Base-by-base conservation (phyloP, 1,140 invertebrate species). In the Trachelipus rathkii region DNA sequence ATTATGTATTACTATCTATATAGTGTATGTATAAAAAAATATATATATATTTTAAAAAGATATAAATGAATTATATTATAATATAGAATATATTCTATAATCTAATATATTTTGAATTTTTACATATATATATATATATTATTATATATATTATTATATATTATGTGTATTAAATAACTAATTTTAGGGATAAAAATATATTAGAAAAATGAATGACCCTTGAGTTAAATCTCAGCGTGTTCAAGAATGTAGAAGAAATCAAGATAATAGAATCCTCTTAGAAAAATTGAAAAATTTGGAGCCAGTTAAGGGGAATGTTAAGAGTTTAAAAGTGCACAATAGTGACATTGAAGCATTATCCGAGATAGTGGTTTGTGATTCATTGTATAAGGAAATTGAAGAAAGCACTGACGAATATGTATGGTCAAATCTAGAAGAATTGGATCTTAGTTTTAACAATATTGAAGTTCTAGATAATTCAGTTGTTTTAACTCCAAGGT, bases 401-500 rank as follows among this genome's bases (percentile, higher is more conserved):
- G 75, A 72, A 73, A 75, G 83, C 81, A 75, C 70, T 72, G 79
- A 76, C 68, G 45, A 78, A 72, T 83, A 90, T 87, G 86, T 86
- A 83, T 94, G 92, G 92, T 87, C 88, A 19, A 87, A 88, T 77
- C 82, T 94, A 8, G 87, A 86, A 11, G 85, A 89, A 78, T 86
- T 92, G 44, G 91, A 95, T 84, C 89, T 96, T 73, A 92, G 91
- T 70, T 88, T 90, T 81, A 97, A 97, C 86, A 86, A 89, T 81
- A 89, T 97, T 69, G 86, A 87, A 60, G 86, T 87, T 43, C 92
- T 96, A 77, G 93, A 95, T 85, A 88, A 91, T 83, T 91, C 91
- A 50, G 90, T 96, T 75, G 90, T 89, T 85, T 85, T 96, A 43
- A 88, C 94, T 43, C 92, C 92, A 0, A 90, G 91, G 76, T 86